These are phyloP conservation scores for Drosophila jambulina DNA, from an alignment of 1,140 invertebrate genomes.

Conservation along the genomic window DNA sequence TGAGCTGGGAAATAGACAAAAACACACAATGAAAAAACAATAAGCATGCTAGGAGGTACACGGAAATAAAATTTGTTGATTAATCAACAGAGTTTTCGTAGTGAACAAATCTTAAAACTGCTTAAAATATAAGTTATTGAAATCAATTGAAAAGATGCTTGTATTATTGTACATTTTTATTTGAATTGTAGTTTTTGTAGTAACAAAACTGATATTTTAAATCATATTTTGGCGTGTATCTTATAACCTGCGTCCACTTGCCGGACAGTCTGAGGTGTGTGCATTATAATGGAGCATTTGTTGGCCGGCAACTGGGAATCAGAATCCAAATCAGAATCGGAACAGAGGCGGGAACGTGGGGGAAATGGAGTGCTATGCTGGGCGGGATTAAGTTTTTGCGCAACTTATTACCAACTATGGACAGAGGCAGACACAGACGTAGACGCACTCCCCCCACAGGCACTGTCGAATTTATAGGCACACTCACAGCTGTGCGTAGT, in stretches of 20 bases:
- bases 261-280: conserved; percentile 48
- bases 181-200: too few relatives aligned
- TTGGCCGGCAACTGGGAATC: conserved; percentile 15
- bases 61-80: not conserved
- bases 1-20: conserved; percentile 70
- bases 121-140: not conserved
- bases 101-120: not conserved
- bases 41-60: conserved; percentile 42
- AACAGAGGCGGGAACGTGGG: too few relatives aligned
- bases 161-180: not conserved
- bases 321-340: conserved; percentile 4
- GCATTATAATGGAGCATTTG: conserved; percentile 60
- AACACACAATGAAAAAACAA: conserved; percentile 73
- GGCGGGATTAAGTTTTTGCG: conserved; percentile 75
- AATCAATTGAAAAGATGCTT: not conserved
- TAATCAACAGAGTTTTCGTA: too few relatives aligned
- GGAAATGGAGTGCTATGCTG: not conserved
- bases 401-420: conserved; percentile 77
- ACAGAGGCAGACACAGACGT: conserved; percentile 16
- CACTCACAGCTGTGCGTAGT: conserved; percentile 54
- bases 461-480: conserved; percentile 60
- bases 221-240: not conserved
- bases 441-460: not conserved
- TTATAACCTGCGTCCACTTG: conserved; percentile 17
- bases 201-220: too few relatives aligned